phyloP scores from a whole-genome alignment of 1,140 invertebrate genomes.

The Neodiprion lecontei region DNA sequence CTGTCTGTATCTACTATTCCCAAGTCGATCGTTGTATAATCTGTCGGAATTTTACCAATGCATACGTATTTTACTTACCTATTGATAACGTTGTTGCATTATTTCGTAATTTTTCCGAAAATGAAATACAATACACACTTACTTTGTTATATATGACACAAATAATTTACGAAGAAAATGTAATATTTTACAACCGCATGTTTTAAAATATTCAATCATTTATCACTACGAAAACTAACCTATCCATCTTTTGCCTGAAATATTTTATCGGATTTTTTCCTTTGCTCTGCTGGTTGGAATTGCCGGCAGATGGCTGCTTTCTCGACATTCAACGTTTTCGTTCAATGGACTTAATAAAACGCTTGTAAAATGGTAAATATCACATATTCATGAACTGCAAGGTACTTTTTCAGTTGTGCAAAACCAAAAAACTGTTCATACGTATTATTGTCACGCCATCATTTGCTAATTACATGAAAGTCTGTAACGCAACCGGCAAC shows the following conservation, averaged over 20 bases:
- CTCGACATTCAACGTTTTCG: not conserved
- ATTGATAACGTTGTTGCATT: no score
- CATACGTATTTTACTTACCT: no score
- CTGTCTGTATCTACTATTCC: no score
- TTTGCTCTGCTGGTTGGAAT: not conserved
- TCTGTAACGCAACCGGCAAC: conserved; percentile 17
- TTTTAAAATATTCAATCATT: no score
- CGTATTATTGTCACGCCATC: not conserved
- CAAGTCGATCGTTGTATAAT: no score
- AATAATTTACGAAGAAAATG: no score
- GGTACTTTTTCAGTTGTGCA: not conserved
- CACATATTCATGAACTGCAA: conserved; percentile 37
- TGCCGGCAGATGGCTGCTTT: not conserved
- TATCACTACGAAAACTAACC: not conserved
- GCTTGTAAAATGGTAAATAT: conserved; percentile 46
- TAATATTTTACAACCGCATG: no score
- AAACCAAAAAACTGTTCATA: not conserved
- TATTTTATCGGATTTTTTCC: no score
- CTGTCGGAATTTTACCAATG: no score
- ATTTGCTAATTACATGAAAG: not conserved
- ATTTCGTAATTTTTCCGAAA: no score
- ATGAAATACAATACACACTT: no score
- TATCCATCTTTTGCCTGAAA: not conserved
- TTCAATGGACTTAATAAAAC: conserved; percentile 20
- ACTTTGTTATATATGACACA: no score